These are phyloP conservation scores for Hylaeus anthracinus DNA, from an alignment of 1,140 invertebrate species.

Conservation along the genomic window DNA sequence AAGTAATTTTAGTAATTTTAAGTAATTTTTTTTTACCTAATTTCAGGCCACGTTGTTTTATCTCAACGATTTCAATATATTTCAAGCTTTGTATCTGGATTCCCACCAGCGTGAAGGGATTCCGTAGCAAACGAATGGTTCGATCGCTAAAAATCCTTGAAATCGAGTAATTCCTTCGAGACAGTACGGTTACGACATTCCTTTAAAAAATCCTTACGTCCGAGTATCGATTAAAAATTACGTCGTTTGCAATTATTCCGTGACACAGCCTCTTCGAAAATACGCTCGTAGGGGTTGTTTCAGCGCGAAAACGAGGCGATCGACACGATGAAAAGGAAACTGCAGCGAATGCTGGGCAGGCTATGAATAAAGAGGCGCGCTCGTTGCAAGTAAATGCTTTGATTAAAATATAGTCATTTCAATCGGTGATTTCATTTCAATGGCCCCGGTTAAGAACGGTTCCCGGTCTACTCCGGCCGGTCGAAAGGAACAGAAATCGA, in stretches of 20 bases:
- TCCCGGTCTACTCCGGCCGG: background rate
- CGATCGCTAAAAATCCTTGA: too few species aligned
- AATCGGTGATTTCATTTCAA: constrained; percentile 23
- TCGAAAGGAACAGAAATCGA: constrained; percentile 11
- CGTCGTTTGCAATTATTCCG: too few species aligned
- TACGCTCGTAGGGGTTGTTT: background rate
- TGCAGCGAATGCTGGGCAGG: background rate
- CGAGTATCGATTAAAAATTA: background rate
- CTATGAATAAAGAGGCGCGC: constrained; percentile 11
- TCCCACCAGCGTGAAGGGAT: too few species aligned
- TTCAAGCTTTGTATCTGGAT: too few species aligned
- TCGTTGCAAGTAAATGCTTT: constrained; percentile 9
- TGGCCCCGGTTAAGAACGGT: constrained; percentile 16
- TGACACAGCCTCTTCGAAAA: background rate
- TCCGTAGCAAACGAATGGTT: too few species aligned
- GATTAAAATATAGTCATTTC: constrained; percentile 33
- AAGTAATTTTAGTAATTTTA: too few species aligned
- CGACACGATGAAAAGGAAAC: background rate
- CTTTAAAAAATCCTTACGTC: too few species aligned
- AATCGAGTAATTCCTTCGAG: too few species aligned
- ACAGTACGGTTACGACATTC: too few species aligned
- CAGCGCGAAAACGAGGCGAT: background rate
- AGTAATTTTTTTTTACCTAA: too few species aligned
- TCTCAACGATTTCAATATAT: too few species aligned
- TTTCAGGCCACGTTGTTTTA: too few species aligned